These are phyloP conservation scores for Parotia lawesii DNA, from an alignment of 2,113 vertebrate genomes.

Conservation along the genomic window DNA sequence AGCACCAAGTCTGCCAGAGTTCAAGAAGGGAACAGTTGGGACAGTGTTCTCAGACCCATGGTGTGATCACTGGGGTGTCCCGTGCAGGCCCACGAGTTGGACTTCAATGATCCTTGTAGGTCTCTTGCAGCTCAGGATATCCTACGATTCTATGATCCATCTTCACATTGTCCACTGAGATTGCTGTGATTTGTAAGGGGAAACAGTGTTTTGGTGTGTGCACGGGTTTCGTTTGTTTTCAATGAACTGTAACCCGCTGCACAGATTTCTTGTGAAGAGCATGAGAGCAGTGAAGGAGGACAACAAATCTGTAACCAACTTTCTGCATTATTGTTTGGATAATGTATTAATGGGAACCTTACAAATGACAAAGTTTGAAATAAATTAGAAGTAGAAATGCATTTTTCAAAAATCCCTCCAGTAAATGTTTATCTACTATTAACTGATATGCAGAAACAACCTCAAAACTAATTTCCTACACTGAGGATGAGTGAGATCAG, in stretches of 20 bases:
- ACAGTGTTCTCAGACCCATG: not conserved
- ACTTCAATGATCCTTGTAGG: too few relatives aligned
- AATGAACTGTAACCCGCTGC: not conserved
- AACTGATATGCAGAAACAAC: not conserved
- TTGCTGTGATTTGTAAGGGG: not conserved
- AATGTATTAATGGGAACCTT: not conserved
- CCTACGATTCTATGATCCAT: rapidly evolving
- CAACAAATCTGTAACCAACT: not conserved
- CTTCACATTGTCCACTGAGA: not conserved
- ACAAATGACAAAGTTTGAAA: not conserved
- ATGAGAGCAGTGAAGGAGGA: not conserved
- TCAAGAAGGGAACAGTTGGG: too few relatives aligned
- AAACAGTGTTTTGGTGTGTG: not conserved
- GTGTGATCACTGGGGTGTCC: not conserved
- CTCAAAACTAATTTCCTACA: not conserved
- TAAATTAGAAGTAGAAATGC: not conserved
- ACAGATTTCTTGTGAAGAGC: not conserved
- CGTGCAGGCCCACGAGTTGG: not conserved
- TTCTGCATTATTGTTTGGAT: not conserved
- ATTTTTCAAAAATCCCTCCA: not conserved
- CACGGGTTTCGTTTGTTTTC: not conserved
- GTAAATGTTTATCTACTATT: not conserved
- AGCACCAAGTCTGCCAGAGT: not conserved
- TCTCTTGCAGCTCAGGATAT: rapidly evolving
- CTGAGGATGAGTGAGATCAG: not conserved